Evolutionary conservation across 2,888 invertebrate genomes (phyloP), one percentile per base, ranked within the genome.

Genomic region (Perizoma affinitatum): DNA sequence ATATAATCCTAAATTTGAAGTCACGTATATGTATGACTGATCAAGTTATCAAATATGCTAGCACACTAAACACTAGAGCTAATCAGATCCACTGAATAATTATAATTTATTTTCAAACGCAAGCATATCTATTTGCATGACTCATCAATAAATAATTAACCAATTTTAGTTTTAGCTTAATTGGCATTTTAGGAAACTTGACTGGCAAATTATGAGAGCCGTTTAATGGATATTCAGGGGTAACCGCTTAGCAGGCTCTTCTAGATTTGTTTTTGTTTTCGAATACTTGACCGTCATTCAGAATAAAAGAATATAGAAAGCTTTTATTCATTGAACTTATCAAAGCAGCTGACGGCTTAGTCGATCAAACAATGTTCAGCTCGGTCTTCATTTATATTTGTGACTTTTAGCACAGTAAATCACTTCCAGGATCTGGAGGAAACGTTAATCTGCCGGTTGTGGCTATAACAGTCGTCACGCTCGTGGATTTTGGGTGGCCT

Each of bases 141-240:
- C 71, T 64, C 70, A 71, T 80, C 80, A 76, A 83, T 86, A 86
- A 88, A 89, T 90, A 89, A 88, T 89, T 88, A 87, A 84, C 84
- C 78, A 82, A 88, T 84, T 88, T 86, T 87, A 90, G 89, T 90
- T 90, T 88, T 79, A 81, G 90, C 92, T 87, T 89, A 89, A 88
- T 90, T 87, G 83, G 90, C 90, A 87, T 88, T 90, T 91, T 90
- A 91, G 92, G 86, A 86, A 88, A 89, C 86, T 90, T 90, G 84
- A 86, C 85, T 86, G 83, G 86, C 81, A 89, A 90, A 90, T 89
- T 90, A 82, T 87, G 80, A 80, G 75, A 76, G 69, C 78, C 69
- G 72, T 70, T 71, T 76, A 80, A 83, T 83, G 77, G 79, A 82
- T 81, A 82, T 80, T 80, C 10, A 34, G 70, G 68, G 76, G 71